Percentiles rank a stretch among this genome's conserved stretches.
These are phyloP conservation scores for Odontamblyopus lacepedii DNA, from an alignment of 2,797 vertebrate species.

Conservation along the genomic window DNA sequence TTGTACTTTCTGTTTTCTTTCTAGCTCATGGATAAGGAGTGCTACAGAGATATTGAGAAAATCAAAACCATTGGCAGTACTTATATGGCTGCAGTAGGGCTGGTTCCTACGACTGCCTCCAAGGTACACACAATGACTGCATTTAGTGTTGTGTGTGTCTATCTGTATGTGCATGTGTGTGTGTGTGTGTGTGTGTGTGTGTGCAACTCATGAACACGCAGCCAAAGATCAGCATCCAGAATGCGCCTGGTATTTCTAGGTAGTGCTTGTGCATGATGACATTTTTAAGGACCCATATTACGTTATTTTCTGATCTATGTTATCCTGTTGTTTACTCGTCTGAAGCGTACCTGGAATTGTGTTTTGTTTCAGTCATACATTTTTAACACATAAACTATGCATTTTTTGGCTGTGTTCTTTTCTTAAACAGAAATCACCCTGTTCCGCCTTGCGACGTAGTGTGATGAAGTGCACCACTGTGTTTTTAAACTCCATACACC, in stretches of 20 bases:
- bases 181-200: constrained; percentile 8
- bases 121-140: constrained; percentile 77
- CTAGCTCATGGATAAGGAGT: constrained; percentile 95
- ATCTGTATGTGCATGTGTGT: no score
- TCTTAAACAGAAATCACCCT: no score
- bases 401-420: no score
- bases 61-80: constrained; percentile 99
- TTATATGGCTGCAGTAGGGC: constrained; percentile 96
- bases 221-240: constrained; percentile 10
- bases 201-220: neutral
- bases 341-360: no score
- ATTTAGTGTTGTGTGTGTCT: neutral
- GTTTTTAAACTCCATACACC: no score
- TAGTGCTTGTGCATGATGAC: constrained; percentile 22
- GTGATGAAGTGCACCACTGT: no score
- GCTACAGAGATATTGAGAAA: constrained; percentile 96
- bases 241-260: constrained; percentile 15
- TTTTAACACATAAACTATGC: no score
- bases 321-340: no score
- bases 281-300: constrained; percentile 22
- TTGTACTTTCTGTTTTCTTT: constrained; percentile 5
- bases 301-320: no score
- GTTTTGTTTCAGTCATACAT: no score
- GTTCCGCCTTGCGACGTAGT: no score
- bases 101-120: constrained; percentile 88